Evolutionary conservation across 1,140 invertebrate species (phyloP).

Genomic region (Cydia fagiglandana): DNA sequence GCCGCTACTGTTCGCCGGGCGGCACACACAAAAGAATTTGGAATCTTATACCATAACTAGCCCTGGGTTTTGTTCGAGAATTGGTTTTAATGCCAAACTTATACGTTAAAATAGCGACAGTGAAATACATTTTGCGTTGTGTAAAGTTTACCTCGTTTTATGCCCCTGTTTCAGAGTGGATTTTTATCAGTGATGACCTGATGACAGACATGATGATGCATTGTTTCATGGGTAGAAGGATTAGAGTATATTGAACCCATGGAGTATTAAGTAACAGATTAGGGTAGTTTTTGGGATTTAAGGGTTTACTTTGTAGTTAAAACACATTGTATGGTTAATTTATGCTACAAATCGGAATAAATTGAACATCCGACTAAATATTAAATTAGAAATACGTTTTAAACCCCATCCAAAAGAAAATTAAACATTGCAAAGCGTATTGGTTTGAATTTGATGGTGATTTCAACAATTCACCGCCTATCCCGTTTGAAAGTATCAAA

Average conservation of each 20-base stretch:
- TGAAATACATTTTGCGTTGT: constrained; percentile 5
- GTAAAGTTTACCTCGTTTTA: constrained; percentile 12
- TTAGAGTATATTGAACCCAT: too few relatives aligned
- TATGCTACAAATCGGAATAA: too few relatives aligned
- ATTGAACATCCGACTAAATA: too few relatives aligned
- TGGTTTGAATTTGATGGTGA: too few relatives aligned
- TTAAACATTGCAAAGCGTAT: too few relatives aligned
- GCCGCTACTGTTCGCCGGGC: constrained; percentile 70
- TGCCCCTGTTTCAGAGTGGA: neutral
- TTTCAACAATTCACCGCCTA: too few relatives aligned
- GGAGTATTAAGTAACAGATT: too few relatives aligned
- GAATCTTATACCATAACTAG: constrained; percentile 65
- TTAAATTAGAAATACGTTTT: too few relatives aligned
- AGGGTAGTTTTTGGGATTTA: too few relatives aligned
- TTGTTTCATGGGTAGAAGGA: neutral
- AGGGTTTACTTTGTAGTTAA: too few relatives aligned
- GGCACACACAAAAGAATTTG: constrained; percentile 76
- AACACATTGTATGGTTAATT: too few relatives aligned
- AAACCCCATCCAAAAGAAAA: too few relatives aligned
- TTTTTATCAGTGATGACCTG: neutral
- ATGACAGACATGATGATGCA: neutral
- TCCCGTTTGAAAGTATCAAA: neutral
- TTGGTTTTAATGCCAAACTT: constrained; percentile 34
- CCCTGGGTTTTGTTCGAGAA: constrained; percentile 40
- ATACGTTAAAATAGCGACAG: constrained; percentile 15